Percentiles rank a stretch among this genome's conserved stretches.
Evolutionary conservation across 1,140 invertebrate species (phyloP).

Genomic region (Luehdorfia chinensis): DNA sequence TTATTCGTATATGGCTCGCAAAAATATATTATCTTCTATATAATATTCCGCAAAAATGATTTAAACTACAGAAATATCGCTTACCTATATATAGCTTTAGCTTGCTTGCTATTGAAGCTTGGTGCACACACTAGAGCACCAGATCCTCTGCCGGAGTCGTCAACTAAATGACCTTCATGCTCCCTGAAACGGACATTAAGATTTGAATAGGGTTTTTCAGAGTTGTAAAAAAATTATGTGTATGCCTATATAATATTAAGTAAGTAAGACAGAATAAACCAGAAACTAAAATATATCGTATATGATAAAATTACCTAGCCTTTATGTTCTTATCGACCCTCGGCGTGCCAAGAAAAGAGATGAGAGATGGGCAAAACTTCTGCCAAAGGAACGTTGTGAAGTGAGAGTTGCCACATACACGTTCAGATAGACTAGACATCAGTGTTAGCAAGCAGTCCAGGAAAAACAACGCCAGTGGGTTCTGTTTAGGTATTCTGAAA

Average conservation of each 20-base stretch:
- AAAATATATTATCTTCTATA: no score
- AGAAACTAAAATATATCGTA: background rate
- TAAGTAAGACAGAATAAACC: no score
- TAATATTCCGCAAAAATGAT: no score
- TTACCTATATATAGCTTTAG: conserved; percentile 92
- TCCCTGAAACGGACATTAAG: conserved; percentile 39
- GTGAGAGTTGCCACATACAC: conserved; percentile 88
- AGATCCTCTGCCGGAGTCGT: conserved; percentile 82
- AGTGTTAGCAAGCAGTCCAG: conserved; percentile 92
- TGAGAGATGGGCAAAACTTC: conserved; percentile 92
- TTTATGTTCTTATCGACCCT: conserved; percentile 85
- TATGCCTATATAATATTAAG: no score
- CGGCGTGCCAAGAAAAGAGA: conserved; percentile 87
- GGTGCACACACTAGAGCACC: conserved; percentile 84
- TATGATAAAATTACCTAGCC: conserved; percentile 61
- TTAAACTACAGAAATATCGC: no score
- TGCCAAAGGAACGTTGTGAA: conserved; percentile 94
- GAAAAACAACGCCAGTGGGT: conserved; percentile 84
- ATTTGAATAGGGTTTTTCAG: background rate
- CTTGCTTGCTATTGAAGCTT: conserved; percentile 86
- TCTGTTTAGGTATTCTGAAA: conserved; percentile 78
- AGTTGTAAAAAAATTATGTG: background rate
- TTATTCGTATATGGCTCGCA: no score
- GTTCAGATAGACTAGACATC: conserved; percentile 87
- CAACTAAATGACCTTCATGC: conserved; percentile 78